These are phyloP conservation scores for Hippocampus zosterae DNA, from an alignment of 2,113 vertebrate species.

Conservation along the genomic window DNA sequence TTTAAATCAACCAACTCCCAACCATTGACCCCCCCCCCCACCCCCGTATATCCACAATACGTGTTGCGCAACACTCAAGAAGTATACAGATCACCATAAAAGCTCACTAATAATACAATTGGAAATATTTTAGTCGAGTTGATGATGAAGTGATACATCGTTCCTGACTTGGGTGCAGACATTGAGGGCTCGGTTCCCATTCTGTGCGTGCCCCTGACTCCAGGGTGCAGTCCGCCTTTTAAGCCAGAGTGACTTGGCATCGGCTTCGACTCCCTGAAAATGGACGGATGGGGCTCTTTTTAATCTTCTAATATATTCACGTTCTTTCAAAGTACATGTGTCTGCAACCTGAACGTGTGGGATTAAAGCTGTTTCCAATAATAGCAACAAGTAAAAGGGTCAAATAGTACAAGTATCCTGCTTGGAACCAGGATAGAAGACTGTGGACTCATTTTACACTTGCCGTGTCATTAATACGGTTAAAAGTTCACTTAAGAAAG, in stretches of 20 bases:
- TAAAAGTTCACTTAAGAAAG: background rate
- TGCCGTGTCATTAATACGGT: background rate
- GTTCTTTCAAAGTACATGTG: background rate
- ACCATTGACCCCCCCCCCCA: no score
- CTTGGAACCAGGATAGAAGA: background rate
- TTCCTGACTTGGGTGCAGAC: no score
- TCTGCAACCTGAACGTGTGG: background rate
- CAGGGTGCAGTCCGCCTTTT: background rate
- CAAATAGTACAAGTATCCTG: no score
- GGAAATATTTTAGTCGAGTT: no score
- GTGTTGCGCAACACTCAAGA: no score
- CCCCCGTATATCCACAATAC: no score
- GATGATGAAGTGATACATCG: no score
- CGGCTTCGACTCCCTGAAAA: background rate
- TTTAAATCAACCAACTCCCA: no score
- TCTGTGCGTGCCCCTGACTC: background rate
- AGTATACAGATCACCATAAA: no score
- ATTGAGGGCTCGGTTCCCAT: background rate
- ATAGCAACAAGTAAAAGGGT: background rate
- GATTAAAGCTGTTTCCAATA: background rate
- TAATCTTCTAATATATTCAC: no score
- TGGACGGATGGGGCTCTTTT: no score
- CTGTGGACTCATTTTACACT: background rate
- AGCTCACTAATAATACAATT: no score
- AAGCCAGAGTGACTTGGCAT: background rate